Evolutionary conservation across 23 tunicate genomes (phyloP).

Genomic region (Phallusia fumigata): DNA sequence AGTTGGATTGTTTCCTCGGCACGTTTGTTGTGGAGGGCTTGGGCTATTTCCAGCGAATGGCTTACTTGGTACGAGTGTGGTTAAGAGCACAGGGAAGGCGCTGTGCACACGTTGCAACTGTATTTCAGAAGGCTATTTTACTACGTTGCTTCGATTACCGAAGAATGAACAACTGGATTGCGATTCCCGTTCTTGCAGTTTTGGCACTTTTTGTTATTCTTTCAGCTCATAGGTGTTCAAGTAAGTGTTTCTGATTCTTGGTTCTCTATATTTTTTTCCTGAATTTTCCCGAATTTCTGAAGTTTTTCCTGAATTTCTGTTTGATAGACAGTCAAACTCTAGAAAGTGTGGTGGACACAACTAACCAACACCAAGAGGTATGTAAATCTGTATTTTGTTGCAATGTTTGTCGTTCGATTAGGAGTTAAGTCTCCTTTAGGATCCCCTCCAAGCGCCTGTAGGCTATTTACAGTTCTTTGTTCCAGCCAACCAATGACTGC

Average conservation of each 20-base stretch:
- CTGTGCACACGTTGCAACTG: neutral
- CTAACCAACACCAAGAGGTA: neutral
- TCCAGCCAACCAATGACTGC: too few relatives aligned
- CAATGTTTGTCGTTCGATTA: too few relatives aligned
- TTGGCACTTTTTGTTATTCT: conserved; percentile 37
- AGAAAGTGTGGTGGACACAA: neutral
- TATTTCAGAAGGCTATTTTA: neutral
- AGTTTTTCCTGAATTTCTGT: neutral
- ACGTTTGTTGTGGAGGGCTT: neutral
- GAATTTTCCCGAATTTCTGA: too few relatives aligned
- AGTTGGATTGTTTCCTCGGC: neutral
- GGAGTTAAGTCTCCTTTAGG: too few relatives aligned
- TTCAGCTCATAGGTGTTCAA: conserved; percentile 45
- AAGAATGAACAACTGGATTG: conserved; percentile 76
- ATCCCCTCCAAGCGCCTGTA: too few relatives aligned
- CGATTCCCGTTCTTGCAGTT: conserved; percentile 36
- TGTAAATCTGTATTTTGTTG: neutral
- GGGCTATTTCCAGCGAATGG: conserved; percentile 32
- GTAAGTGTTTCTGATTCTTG: conserved; percentile 19
- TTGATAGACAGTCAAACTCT: neutral
- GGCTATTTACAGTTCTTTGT: too few relatives aligned
- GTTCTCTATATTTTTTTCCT: neutral
- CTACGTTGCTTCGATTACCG: conserved; percentile 23
- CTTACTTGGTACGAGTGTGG: conserved; percentile 58
- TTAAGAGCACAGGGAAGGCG: conserved; percentile 39